These are phyloP conservation scores for Corythornis cristatus DNA, from an alignment of 2,113 vertebrate genomes.

Conservation along the genomic window DNA sequence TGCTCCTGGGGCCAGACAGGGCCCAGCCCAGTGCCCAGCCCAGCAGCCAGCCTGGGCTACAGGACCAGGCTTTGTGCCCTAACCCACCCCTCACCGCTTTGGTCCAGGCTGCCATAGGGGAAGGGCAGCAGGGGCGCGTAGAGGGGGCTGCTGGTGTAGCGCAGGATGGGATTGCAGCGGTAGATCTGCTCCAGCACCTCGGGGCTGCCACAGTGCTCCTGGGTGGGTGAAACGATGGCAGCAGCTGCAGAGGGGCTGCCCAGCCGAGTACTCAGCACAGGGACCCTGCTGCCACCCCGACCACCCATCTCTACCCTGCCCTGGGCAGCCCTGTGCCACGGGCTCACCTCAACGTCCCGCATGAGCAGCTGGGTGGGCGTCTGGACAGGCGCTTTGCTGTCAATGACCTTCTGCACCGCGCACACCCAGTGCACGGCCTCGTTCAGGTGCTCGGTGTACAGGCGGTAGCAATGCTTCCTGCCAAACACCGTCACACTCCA, in stretches of 20 bases:
- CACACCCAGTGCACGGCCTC: constrained; percentile 93
- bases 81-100: constrained; percentile 80
- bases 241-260: background rate
- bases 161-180: constrained; percentile 90
- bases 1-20: rapidly evolving
- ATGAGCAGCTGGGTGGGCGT: constrained; percentile 96
- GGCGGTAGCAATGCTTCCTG: constrained; percentile 89
- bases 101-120: constrained; percentile 85
- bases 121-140: constrained; percentile 94
- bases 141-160: constrained; percentile 89
- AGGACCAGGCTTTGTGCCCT: background rate
- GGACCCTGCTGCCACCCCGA: rapidly evolving
- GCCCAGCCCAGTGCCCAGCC: background rate
- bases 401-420: constrained; percentile 91
- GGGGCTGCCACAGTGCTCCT: constrained; percentile 89
- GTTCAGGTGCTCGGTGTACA: constrained; percentile 90
- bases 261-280: rapidly evolving
- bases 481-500: constrained; percentile 94
- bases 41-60: rapidly evolving
- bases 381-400: constrained; percentile 90
- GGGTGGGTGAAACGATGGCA: background rate
- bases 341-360: constrained; percentile 88
- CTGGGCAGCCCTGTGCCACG: rapidly evolving
- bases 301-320: rapidly evolving
- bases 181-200: constrained; percentile 95